Conservation (phyloP, 2,888 invertebrate genomes). For the Schizaphis graminum region DNA sequence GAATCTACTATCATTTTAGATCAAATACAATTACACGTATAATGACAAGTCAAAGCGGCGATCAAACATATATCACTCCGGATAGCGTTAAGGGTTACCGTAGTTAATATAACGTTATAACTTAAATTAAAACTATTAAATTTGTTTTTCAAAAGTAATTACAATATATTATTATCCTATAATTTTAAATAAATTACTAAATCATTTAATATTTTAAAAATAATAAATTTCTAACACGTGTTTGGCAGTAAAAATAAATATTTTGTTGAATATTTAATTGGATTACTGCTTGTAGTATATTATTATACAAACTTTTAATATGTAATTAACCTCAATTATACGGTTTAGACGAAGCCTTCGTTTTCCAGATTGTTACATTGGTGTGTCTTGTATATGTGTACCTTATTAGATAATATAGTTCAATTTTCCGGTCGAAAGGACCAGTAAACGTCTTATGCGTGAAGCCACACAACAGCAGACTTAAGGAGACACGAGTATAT, state of each 20-base stretch:
- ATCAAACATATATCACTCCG: neutral
- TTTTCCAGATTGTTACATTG: constrained; percentile 12
- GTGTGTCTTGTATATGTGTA: neutral
- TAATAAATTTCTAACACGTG: neutral
- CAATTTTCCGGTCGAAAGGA: constrained; percentile 57
- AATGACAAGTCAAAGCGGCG: neutral
- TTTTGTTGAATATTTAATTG: constrained; percentile 15
- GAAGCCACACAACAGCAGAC: constrained; percentile 12
- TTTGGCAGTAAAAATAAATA: neutral
- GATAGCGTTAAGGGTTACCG: neutral
- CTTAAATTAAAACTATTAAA: neutral
- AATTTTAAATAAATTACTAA: neutral
- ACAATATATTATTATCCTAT: neutral
- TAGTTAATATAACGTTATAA: neutral
- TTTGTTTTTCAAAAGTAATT: neutral
- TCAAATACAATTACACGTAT: neutral
- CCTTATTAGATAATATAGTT: constrained; percentile 36
- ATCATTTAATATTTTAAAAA: neutral
- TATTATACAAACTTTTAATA: neutral
- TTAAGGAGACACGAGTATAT: neutral
- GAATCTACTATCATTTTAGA: neutral
- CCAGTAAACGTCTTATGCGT: constrained; percentile 38
- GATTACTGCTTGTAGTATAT: neutral
- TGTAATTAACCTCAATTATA: constrained; percentile 46
- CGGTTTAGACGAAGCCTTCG: constrained; percentile 31